phyloP scores from a whole-genome alignment of 1,140 invertebrate species.

The Dinoponera quadriceps region DNA sequence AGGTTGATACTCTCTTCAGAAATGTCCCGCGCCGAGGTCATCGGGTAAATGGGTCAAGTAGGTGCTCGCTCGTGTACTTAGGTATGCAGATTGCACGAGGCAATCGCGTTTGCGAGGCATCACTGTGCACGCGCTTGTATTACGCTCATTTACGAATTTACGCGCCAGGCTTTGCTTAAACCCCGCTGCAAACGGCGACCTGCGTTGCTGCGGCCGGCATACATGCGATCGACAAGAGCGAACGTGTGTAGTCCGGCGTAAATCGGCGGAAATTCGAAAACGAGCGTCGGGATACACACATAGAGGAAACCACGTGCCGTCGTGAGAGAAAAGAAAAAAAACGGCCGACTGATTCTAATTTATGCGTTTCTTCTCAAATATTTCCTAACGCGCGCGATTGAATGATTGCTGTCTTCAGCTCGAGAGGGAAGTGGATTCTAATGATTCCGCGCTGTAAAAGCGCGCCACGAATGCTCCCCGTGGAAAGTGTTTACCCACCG shows the following conservation, averaged over 20 bases:
- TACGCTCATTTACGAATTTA: constrained; percentile 64
- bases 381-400: background rate
- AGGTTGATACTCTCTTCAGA: constrained; percentile 62
- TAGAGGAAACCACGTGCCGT: too few relatives aligned
- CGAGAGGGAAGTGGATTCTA: background rate
- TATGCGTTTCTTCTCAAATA: background rate
- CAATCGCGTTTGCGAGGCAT: constrained; percentile 32
- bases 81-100: constrained; percentile 70
- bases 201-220: background rate
- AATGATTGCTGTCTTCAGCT: background rate
- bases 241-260: background rate
- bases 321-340: too few relatives aligned
- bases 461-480: background rate
- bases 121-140: constrained; percentile 40
- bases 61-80: constrained; percentile 64
- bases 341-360: too few relatives aligned
- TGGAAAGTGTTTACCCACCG: constrained; percentile 16
- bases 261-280: constrained; percentile 12
- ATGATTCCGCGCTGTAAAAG: background rate
- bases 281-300: background rate
- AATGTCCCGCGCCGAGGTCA: constrained; percentile 73
- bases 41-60: constrained; percentile 78
- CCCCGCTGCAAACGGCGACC: background rate
- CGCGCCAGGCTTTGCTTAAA: constrained; percentile 37
- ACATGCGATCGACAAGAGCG: background rate